Percentiles rank a stretch among this genome's conserved stretches.
Conservation (phyloP, 2,888 invertebrate species). For the Neria commutata region DNA sequence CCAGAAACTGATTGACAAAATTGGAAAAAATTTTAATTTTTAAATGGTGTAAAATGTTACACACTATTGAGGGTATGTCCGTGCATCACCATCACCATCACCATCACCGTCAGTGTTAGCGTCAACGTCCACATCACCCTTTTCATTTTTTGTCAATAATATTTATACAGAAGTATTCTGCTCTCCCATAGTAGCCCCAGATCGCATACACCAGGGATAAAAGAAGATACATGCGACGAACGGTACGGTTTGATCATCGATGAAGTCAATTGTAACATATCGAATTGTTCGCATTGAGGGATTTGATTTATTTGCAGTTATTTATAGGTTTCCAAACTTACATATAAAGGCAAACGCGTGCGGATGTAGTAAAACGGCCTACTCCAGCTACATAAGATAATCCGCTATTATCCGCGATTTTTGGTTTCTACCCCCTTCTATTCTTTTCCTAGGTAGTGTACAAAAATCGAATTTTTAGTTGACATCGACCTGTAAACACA, state of each 20-base stretch:
- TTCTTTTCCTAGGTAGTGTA: background rate
- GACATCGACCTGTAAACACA: too few species aligned
- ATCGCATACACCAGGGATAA: slow-evolving; percentile 55
- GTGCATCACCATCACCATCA: slow-evolving; percentile 8
- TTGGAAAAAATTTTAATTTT: slow-evolving; percentile 50
- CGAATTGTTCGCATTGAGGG: slow-evolving; percentile 60
- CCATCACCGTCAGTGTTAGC: too few species aligned
- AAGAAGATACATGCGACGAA: slow-evolving; percentile 20
- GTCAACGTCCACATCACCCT: too few species aligned
- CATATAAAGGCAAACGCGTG: slow-evolving; percentile 11
- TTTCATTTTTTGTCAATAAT: slow-evolving; percentile 48
- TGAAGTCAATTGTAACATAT: slow-evolving; percentile 62
- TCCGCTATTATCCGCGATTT: slow-evolving; percentile 60
- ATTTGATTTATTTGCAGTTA: slow-evolving; percentile 62
- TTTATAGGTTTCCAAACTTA: slow-evolving; percentile 53
- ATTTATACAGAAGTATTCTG: slow-evolving; percentile 57
- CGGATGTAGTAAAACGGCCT: slow-evolving; percentile 32
- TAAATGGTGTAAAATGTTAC: slow-evolving; percentile 59
- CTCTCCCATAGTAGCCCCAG: too few species aligned
- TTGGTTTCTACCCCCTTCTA: slow-evolving; percentile 56
- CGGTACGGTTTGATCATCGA: slow-evolving; percentile 42
- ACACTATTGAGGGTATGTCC: slow-evolving; percentile 38
- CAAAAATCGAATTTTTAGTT: background rate
- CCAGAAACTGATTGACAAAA: slow-evolving; percentile 59
- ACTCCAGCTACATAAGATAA: slow-evolving; percentile 54